Conservation (phyloP, 2,888 invertebrate species). For the Panopea generosa region DNA sequence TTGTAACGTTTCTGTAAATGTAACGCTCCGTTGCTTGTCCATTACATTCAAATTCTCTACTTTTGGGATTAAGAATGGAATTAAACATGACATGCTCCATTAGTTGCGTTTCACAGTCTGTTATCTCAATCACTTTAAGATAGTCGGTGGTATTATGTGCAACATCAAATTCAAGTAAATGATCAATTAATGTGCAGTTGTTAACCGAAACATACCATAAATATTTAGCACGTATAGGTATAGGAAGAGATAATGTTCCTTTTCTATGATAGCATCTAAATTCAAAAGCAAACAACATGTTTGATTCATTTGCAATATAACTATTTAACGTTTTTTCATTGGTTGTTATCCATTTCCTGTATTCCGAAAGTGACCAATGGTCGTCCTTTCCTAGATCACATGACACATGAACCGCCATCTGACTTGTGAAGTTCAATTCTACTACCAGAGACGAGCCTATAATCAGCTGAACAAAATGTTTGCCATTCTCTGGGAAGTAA, state of each 20-base stretch:
- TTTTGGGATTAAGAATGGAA: constrained; percentile 18
- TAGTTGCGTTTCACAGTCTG: constrained; percentile 22
- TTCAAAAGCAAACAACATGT: constrained; percentile 36
- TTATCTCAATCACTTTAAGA: constrained; percentile 42
- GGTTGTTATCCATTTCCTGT: constrained; percentile 48
- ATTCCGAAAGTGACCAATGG: constrained; percentile 51
- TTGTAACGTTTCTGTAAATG: constrained; percentile 43
- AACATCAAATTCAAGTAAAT: constrained; percentile 40
- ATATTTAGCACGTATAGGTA: constrained; percentile 51
- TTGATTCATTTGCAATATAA: constrained; percentile 13
- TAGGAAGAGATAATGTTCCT: constrained; percentile 44
- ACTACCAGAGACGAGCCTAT: constrained; percentile 37
- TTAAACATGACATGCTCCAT: constrained; percentile 23
- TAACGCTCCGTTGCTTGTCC: constrained; percentile 31
- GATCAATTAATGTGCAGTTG: constrained; percentile 47
- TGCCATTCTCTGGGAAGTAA: constrained; percentile 42
- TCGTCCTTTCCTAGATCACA: constrained; percentile 33
- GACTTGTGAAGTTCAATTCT: constrained; percentile 36
- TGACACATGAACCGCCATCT: constrained; percentile 33
- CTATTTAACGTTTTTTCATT: constrained; percentile 22
- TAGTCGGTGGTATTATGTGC: constrained; percentile 20
- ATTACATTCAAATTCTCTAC: constrained; percentile 54
- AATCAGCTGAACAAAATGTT: constrained; percentile 34
- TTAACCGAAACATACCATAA: constrained; percentile 49
- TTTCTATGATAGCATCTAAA: constrained; percentile 36